Evolutionary conservation across 2,888 invertebrate genomes (phyloP), one percentile per base, ranked within the genome.

Genomic region (Eueremaeus valkanovi): DNA sequence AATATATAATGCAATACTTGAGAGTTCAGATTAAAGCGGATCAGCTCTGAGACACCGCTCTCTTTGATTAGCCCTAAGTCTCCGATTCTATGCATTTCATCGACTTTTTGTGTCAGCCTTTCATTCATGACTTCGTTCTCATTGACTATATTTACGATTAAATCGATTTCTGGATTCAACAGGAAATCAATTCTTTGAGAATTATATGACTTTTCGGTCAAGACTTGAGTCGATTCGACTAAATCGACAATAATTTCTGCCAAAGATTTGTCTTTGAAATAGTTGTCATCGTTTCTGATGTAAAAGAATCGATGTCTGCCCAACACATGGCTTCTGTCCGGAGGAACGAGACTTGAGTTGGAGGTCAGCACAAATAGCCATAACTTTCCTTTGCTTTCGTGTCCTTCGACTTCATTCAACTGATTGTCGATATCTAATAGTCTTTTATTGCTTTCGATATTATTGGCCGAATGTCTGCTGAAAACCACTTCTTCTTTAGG

Each of bases 1-100:
- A 76, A 45, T 3, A 49, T 58, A 33, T 76, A 72, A 72, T 76
- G 68, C 9, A 77, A 49, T 27, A 55, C 74, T 31, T 76, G 77
- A 51, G 74, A 72, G 21, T 72, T 76, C 0, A 76, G 27, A 13
- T 76, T 77, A n/a, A 76, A 68, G 1, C 55, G 21, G 13, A 77
- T 42, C 21, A 74, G 49, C 11, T 74, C 31, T 18, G 66, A 49
- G 27, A 77, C 29, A 51, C 51, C 73, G 29, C 72, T 70, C 27
- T 55, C n/a, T 51, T 72, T 42, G 0, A 72, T 55, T 8, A 75
- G 72, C 6, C 49, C 72, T 6, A 63, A 21, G 63, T 63, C 63
- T 13, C 63, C 63, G 27, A 70, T 55, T 18, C 72, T 42, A 72
- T 72, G 45, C 8, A 75, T 29, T 36, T 75, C 18, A 55, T 75